Percentiles rank a stretch among this genome's conserved stretches.
These are phyloP conservation scores for Aleadryas rufinucha DNA, from an alignment of 2,113 vertebrate genomes.

Conservation along the genomic window DNA sequence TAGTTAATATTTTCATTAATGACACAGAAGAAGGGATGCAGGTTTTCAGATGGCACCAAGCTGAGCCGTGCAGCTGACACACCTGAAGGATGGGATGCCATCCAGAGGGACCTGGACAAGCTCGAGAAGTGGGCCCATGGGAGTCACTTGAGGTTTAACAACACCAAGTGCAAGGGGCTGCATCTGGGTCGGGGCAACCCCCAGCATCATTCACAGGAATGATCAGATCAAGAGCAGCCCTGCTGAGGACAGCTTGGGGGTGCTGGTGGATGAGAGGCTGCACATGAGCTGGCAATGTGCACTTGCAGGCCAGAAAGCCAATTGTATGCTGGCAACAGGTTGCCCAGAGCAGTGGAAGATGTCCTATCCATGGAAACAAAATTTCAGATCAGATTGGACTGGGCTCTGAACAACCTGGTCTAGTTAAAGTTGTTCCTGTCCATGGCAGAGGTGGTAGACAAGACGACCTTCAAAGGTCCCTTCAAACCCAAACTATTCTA, in stretches of 20 bases:
- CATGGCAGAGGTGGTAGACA: neutral
- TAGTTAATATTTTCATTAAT: neutral
- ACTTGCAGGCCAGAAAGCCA: neutral
- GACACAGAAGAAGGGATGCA: neutral
- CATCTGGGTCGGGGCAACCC: accelerated
- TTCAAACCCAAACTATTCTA: neutral
- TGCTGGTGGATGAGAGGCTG: neutral
- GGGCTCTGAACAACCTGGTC: neutral
- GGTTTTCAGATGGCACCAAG: neutral
- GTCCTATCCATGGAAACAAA: neutral
- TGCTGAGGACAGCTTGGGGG: neutral
- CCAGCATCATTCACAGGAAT: neutral
- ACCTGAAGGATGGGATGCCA: neutral
- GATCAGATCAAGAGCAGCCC: neutral
- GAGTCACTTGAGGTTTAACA: neutral
- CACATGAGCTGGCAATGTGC: neutral
- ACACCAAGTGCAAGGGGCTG: neutral
- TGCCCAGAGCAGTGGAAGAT: neutral
- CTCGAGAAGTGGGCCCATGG: neutral
- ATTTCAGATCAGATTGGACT: neutral
- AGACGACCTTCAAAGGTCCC: neutral
- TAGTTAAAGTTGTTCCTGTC: neutral
- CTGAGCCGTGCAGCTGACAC: neutral
- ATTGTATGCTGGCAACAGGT: neutral
- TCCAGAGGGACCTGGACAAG: neutral